Evolutionary conservation across 2,797 vertebrate species (phyloP), one percentile per base, ranked within the genome.

Genomic region (Smutsia gigantea): DNA sequence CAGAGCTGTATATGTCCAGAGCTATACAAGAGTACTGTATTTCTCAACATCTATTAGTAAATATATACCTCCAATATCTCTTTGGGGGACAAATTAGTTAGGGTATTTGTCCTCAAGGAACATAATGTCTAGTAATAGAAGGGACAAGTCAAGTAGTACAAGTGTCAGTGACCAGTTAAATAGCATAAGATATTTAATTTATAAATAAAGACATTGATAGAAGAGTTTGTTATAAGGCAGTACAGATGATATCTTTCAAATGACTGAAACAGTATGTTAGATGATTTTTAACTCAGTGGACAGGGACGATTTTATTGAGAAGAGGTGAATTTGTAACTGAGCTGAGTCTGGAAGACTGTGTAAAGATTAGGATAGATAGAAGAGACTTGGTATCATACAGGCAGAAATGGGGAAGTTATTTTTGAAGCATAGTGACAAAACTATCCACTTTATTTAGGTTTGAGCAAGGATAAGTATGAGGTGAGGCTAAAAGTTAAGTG

Each of bases 311-410:
- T 96, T 95, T 95, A 72, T 72, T 66, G 37, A 96, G 59, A 42
- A 92, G 61, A 97, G 46, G 49, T 91, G 31, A 87, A 78, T 86
- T 97, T 97, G 96, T 59, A 96, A 93, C 59, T 92, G 85, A 94
- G 21, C 66, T 92, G 82, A 86, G 2, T 94, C 57, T 95, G 55
- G 42, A 91, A 94, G 66, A 77, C 57, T 68, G 0, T 79, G 3
- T 92, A 85, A 95, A 82, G 46, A 59, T 90, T 87, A 91, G 46
- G 37, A 61, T 37, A 93, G 57, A 64, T 10, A 85, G 69, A 71
- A 21, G n/a, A 39, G 25, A 92, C 18, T 90, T 95, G 29, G 42
- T 77, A 61, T 71, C 8, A 39, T 93, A 27, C 29, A 96, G 91
- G 34, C 18, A 89, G 59, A 97, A 89, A 69, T 63, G 37, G 27